phyloP scores from a whole-genome alignment of 2,113 vertebrate genomes.

The Lipotes vexillifer region DNA sequence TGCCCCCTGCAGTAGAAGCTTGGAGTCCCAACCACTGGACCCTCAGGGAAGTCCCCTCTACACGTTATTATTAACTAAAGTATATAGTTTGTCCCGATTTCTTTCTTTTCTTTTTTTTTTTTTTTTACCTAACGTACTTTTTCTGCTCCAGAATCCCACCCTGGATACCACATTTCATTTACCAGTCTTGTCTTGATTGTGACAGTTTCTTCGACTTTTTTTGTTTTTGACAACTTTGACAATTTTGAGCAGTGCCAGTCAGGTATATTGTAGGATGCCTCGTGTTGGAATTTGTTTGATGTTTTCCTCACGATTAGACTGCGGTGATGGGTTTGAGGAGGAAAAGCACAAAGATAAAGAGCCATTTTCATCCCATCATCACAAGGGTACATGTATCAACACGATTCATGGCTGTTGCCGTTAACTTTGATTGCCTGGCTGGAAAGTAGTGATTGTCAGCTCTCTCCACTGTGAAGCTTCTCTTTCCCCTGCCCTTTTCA shows the following conservation, averaged over 20 bases:
- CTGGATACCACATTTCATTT: not conserved
- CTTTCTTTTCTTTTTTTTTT: not conserved
- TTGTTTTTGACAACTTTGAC: not conserved
- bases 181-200: not conserved
- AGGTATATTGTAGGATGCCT: not conserved
- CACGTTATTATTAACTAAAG: not conserved
- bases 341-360: not conserved
- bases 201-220: not conserved
- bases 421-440: not conserved
- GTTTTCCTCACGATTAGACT: not conserved
- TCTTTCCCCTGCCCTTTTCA: too few species aligned
- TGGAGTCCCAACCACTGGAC: not conserved
- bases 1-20: not conserved
- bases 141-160: not conserved
- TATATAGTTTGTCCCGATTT: not conserved
- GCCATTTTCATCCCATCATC: not conserved
- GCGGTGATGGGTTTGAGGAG: not conserved
- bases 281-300: not conserved
- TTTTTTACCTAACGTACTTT: not conserved
- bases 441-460: not conserved
- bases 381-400: rapidly evolving
- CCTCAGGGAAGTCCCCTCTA: not conserved
- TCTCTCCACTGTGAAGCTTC: not conserved
- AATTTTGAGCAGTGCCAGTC: not conserved
- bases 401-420: not conserved